A percentile compares a stretch with the other conserved stretches of the same genome.
phyloP scores from a whole-genome alignment of 2,797 vertebrate genomes.

The Hypotaenidia philippensis region DNA sequence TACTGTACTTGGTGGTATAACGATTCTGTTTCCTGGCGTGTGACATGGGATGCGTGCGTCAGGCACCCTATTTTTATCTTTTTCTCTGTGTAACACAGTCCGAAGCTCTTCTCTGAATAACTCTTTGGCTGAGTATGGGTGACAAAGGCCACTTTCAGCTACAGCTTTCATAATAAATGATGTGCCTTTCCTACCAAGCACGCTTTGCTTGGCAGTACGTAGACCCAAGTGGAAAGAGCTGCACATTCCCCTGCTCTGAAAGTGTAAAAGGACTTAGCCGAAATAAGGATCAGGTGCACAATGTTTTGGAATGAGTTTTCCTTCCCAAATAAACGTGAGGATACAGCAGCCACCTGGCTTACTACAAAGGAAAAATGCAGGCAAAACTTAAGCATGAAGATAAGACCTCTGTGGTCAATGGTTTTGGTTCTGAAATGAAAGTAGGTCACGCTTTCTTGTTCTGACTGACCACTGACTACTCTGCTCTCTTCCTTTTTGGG shows the following conservation, averaged over 20 bases:
- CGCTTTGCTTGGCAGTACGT: background rate
- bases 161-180: background rate
- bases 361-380: background rate
- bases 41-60: conserved; percentile 49
- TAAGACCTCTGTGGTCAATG: background rate
- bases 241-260: background rate
- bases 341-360: background rate
- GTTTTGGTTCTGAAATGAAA: background rate
- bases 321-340: background rate
- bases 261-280: background rate
- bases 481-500: background rate
- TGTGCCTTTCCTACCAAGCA: background rate
- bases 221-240: background rate
- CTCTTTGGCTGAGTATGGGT: background rate
- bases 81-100: conserved; percentile 59
- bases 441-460: background rate
- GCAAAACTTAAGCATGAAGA: background rate
- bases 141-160: conserved; percentile 24
- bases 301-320: background rate
- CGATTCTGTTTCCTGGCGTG: conserved; percentile 43
- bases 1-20: conserved; percentile 16
- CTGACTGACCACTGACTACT: background rate
- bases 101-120: conserved; percentile 38
- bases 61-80: conserved; percentile 76
- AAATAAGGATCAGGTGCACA: background rate